These are phyloP conservation scores for Pyrocoelia pectoralis DNA, from an alignment of 2,888 invertebrate genomes.

Conservation along the genomic window DNA sequence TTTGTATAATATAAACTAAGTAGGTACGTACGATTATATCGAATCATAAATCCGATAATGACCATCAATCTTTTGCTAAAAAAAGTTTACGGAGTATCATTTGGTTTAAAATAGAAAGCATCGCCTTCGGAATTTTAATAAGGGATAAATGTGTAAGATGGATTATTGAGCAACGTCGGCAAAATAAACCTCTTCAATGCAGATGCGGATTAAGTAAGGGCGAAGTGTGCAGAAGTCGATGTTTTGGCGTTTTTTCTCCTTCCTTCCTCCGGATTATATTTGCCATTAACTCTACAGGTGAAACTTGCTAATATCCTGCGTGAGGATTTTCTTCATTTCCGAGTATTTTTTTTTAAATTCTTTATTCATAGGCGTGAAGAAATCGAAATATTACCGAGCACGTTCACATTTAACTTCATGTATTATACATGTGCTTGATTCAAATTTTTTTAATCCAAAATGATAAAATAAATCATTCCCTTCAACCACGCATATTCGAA, in stretches of 20 bases:
- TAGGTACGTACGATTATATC: too few species aligned
- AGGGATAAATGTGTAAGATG: not conserved
- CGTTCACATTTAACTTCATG: not conserved
- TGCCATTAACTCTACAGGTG: constrained; percentile 5
- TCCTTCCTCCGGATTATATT: constrained; percentile 1
- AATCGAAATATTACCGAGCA: not conserved
- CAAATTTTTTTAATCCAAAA: not conserved
- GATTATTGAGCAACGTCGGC: not conserved
- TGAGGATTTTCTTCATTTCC: not conserved
- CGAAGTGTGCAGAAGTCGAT: not conserved
- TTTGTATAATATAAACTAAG: too few species aligned
- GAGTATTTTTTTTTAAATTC: not conserved
- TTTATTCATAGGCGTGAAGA: not conserved
- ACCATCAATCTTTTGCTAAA: too few species aligned
- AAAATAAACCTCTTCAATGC: not conserved
- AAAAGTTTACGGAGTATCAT: too few species aligned
- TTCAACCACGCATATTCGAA: not conserved
- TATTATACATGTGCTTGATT: not conserved
- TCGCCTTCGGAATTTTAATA: constrained; percentile 1
- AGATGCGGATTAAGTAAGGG: not conserved
- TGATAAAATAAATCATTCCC: not conserved
- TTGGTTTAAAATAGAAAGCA: not conserved
- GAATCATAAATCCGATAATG: too few species aligned
- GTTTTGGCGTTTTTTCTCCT: not conserved
- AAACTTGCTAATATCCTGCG: not conserved